phyloP scores from a whole-genome alignment of 2,888 invertebrate genomes.

The Geotrupes spiniger region DNA sequence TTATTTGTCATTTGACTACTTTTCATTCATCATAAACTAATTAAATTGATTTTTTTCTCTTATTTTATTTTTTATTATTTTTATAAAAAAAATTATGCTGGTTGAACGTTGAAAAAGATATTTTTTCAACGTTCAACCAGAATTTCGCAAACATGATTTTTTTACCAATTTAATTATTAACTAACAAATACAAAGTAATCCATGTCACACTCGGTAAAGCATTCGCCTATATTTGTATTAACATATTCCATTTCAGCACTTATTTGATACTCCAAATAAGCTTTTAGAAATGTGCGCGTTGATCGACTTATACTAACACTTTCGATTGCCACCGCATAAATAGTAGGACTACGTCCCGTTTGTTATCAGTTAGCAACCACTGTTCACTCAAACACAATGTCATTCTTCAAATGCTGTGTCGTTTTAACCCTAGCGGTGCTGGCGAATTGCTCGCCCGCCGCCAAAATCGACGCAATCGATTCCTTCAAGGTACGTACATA shows the following conservation, averaged over 20 bases:
- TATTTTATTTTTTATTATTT: too few species aligned
- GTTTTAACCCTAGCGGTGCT: slow-evolving; percentile 52
- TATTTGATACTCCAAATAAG: slow-evolving; percentile 15
- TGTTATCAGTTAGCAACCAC: slow-evolving; percentile 21
- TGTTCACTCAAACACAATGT: slow-evolving; percentile 29
- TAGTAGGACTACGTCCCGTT: slow-evolving; percentile 12
- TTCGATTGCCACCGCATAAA: slow-evolving; percentile 20
- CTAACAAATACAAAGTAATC: too few species aligned
- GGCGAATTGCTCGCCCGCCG: slow-evolving; percentile 34
- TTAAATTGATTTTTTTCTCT: too few species aligned
- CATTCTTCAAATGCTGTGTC: slow-evolving; percentile 32
- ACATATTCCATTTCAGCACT: not conserved
- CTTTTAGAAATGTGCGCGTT: slow-evolving; percentile 14
- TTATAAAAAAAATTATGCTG: too few species aligned
- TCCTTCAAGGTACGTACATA: not conserved
- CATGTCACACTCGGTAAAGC: too few species aligned
- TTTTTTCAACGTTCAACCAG: too few species aligned
- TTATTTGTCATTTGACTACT: too few species aligned
- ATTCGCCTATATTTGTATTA: too few species aligned
- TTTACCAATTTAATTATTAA: too few species aligned
- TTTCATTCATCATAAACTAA: too few species aligned
- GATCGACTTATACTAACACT: slow-evolving; percentile 17
- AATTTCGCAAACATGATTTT: too few species aligned
- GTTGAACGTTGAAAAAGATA: too few species aligned
- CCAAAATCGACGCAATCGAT: not conserved